phyloP scores from a whole-genome alignment of 2,797 vertebrate genomes.

The Chaetodon trifasciatus region DNA sequence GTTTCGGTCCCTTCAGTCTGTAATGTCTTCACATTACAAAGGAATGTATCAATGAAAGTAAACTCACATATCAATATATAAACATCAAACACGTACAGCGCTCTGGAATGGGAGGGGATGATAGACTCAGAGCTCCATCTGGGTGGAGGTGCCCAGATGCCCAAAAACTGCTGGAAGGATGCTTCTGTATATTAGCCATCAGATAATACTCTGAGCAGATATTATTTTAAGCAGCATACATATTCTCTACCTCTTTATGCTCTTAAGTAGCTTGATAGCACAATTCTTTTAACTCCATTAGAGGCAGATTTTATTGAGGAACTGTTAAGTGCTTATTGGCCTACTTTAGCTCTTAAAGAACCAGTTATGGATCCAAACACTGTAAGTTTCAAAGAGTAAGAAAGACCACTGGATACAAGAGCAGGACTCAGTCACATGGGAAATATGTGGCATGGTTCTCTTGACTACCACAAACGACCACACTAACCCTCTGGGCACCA shows the following conservation, averaged over 20 bases:
- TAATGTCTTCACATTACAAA: neutral
- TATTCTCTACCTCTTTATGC: neutral
- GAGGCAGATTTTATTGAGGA: conserved; percentile 10
- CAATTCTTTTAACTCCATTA: conserved; percentile 28
- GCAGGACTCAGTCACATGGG: conserved; percentile 12
- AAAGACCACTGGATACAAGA: neutral
- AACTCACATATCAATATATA: neutral
- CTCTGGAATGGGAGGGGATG: neutral
- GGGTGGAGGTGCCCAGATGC: neutral
- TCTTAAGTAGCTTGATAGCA: neutral
- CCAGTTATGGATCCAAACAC: neutral
- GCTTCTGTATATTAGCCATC: neutral
- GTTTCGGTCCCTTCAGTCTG: neutral
- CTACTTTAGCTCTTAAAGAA: conserved; percentile 11
- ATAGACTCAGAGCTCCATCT: neutral
- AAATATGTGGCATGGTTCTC: conserved; percentile 23
- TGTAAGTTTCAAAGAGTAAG: neutral
- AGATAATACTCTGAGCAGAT: neutral
- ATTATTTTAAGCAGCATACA: neutral
- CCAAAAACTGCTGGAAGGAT: neutral
- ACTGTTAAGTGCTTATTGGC: conserved; percentile 16
- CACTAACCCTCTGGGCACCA: conserved; percentile 2
- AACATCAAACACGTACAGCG: neutral
- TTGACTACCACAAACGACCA: conserved; percentile 11
- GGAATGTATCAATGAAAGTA: neutral